phyloP scores from a whole-genome alignment of 2,888 invertebrate genomes.

The Melikaiella ostensackeni region DNA sequence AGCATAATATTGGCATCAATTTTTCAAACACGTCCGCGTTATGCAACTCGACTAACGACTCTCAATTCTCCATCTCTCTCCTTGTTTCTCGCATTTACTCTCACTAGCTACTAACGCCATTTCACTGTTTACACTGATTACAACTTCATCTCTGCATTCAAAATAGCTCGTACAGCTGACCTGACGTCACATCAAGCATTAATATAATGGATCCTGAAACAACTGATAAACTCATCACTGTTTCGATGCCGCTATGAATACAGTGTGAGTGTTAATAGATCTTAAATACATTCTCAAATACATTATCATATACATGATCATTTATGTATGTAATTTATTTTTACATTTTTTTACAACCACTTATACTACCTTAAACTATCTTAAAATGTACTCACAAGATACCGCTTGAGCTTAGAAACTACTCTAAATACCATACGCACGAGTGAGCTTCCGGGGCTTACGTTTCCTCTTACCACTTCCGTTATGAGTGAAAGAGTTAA shows the following conservation, averaged over 20 bases:
- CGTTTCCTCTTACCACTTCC: too few species aligned
- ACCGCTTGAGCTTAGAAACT: too few species aligned
- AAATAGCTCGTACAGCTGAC: neutral
- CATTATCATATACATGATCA: too few species aligned
- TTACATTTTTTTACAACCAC: too few species aligned
- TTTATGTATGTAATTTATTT: too few species aligned
- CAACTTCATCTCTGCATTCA: neutral
- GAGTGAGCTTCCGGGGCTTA: too few species aligned
- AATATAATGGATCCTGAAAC: neutral
- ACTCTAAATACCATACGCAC: too few species aligned
- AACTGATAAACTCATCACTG: neutral
- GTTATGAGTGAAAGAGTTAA: too few species aligned
- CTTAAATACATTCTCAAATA: too few species aligned
- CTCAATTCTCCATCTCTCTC: neutral
- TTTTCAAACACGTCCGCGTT: neutral
- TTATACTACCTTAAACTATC: too few species aligned
- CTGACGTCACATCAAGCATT: neutral
- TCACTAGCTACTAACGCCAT: neutral
- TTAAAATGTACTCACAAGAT: too few species aligned
- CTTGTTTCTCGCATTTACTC: neutral
- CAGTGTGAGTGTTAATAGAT: neutral
- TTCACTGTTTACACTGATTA: constrained; percentile 2
- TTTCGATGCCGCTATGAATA: neutral
- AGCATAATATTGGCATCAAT: constrained; percentile 3
- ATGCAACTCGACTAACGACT: neutral